phyloP scores from a whole-genome alignment of 2,888 invertebrate genomes.

The Cyclophora albipunctata region DNA sequence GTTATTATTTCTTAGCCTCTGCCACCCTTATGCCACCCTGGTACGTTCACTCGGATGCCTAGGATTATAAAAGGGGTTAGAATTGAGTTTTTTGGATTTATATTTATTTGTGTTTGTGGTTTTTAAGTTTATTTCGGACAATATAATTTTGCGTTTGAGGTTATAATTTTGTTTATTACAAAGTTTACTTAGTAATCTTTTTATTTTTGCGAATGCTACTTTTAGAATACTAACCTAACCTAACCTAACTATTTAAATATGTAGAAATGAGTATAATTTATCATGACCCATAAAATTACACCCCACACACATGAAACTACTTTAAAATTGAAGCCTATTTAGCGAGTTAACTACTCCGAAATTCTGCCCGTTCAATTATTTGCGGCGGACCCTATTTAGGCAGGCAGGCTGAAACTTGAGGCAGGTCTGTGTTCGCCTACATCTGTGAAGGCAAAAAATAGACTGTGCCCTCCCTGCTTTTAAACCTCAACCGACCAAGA shows the following conservation, averaged over 20 bases:
- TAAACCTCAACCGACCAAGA: conserved; percentile 75
- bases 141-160: conserved; percentile 11
- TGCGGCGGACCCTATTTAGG: no score
- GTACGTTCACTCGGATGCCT: conserved; percentile 24
- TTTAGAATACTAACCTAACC: no score
- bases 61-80: conserved; percentile 4
- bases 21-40: conserved; percentile 48
- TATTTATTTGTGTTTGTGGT: background rate
- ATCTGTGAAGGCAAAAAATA: conserved; percentile 58
- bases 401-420: no score
- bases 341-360: no score
- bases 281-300: background rate
- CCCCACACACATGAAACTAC: background rate
- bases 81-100: background rate
- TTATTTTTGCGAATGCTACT: no score
- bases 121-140: background rate
- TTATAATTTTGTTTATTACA: no score
- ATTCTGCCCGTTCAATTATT: no score
- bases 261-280: no score
- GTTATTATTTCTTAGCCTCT: conserved; percentile 70
- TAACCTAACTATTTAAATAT: no score
- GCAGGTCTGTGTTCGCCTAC: no score
- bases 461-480: conserved; percentile 61
- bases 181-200: no score
- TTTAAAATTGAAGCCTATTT: background rate